These are phyloP conservation scores for Agrotis clavis DNA, from an alignment of 2,888 invertebrate species.

Conservation along the genomic window DNA sequence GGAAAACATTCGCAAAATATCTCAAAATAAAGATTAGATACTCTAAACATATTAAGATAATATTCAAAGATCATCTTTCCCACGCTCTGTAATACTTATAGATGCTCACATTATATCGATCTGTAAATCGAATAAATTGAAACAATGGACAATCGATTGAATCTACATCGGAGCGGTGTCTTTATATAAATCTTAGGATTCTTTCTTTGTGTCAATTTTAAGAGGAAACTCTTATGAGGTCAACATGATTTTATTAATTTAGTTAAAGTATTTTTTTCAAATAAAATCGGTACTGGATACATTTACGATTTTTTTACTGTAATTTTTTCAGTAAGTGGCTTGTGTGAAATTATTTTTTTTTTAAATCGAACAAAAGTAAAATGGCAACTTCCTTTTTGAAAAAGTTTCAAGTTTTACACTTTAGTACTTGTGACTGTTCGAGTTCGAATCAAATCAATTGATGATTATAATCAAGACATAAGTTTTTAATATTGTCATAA, in stretches of 20 bases:
- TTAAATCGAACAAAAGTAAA: no score
- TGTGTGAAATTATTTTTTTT: no score
- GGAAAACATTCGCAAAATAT: slow-evolving; percentile 13
- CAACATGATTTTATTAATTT: no score
- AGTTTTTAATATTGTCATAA: neutral
- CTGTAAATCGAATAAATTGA: slow-evolving; percentile 70
- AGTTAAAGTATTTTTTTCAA: no score
- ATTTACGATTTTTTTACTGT: no score
- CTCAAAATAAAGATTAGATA: neutral
- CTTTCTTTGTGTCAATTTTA: slow-evolving; percentile 63
- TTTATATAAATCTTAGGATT: slow-evolving; percentile 63
- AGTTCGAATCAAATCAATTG: no score
- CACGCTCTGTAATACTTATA: slow-evolving; percentile 47
- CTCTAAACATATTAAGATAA: slow-evolving; percentile 11
- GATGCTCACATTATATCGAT: slow-evolving; percentile 54
- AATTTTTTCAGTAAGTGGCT: no score
- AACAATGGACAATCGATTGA: slow-evolving; percentile 73
- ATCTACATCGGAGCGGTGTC: slow-evolving; percentile 66
- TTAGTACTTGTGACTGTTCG: no score
- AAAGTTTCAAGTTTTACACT: neutral
- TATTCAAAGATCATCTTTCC: slow-evolving; percentile 42
- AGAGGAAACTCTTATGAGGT: slow-evolving; percentile 46
- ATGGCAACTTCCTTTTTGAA: no score
- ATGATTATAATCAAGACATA: no score
- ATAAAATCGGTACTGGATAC: neutral